Base-by-base conservation (phyloP, 2,113 vertebrate species). In the Eulemur macaco region DNA sequence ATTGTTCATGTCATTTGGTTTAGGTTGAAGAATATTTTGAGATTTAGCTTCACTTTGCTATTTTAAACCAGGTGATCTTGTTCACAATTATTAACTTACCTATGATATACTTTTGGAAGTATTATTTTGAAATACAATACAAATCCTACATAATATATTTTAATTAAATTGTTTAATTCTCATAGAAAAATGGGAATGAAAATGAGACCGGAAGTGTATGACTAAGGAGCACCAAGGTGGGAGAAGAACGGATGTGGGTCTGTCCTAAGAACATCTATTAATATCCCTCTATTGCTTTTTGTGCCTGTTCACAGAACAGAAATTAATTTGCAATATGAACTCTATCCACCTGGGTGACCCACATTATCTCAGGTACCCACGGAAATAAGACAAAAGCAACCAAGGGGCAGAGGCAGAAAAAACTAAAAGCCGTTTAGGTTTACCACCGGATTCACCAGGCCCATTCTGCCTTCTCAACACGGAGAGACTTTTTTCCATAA, bases 101-200 rank as follows among this genome's bases (percentile, higher is more conserved):
- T 83, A 42, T 86, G 68, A 90, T 47, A 83, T 17, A 81, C 15
- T 89, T 93, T 91, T 81, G 85, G 27, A 91, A 77, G 58, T 52
- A 1, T 31, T 81, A 66, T 91, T 96, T 96, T 42, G 39, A 86
- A 89, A 71, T 52, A 50, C 8, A 77, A 25, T 82, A 63, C 58
- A 23, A 8, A 68, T 64, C 20, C 27, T 87, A 10, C 10, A 71
- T n/a, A 92, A 76, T 20, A 80, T 68, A 54, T 78, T 80, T 74
- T 54, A 85, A 83, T 76, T 69, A 80, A 66, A 15, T 37, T 17
- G 68, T 64, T 71, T 69, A 47, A 88, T 77, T 68, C 68, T 94
- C 31, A 87, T 21, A 6, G 9, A 64, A 50, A 74, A 86, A 85
- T 34, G 37, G 31, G 29, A 93, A 68, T 85, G 13, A 74, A 66